Percentiles rank a stretch among this genome's conserved stretches.
Evolutionary conservation across 1,140 invertebrate species (phyloP).

Genomic region (Trachymyrmex cornetzi): DNA sequence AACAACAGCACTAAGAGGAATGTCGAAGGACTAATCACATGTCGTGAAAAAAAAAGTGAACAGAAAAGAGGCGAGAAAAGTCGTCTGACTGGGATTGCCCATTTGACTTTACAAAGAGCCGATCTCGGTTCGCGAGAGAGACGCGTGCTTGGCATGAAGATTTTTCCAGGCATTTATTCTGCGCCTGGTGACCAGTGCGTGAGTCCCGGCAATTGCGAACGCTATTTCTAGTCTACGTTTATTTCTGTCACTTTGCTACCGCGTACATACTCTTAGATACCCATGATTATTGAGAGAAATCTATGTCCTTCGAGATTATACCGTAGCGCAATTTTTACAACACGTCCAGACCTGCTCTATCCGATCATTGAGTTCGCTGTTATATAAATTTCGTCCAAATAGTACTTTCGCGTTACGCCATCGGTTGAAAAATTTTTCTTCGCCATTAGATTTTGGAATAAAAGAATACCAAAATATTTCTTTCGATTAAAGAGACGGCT

Average conservation of each 20-base stretch:
- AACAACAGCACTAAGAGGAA: background rate
- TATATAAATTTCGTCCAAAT: conserved; percentile 35
- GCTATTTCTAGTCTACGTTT: conserved; percentile 42
- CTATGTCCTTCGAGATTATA: conserved; percentile 28
- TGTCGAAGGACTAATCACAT: conserved; percentile 44
- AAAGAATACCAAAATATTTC: background rate
- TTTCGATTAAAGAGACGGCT: background rate
- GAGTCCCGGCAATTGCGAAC: background rate
- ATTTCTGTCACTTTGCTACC: conserved; percentile 52
- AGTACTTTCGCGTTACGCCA: conserved; percentile 12
- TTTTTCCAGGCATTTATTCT: conserved; percentile 37
- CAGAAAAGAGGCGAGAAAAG: conserved; percentile 68
- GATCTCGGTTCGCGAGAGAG: conserved; percentile 42
- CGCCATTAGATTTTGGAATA: background rate
- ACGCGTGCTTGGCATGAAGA: conserved; percentile 54
- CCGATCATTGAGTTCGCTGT: conserved; percentile 19
- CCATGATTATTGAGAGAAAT: conserved; percentile 54
- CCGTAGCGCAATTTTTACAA: background rate
- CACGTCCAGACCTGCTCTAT: background rate
- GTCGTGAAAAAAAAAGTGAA: background rate
- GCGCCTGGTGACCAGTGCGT: background rate
- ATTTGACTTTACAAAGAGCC: conserved; percentile 65
- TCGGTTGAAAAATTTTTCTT: background rate
- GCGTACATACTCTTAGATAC: background rate
- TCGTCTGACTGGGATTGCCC: conserved; percentile 64